Conservation (phyloP, 2,888 invertebrate species). For the Hoplodrina blanda region DNA sequence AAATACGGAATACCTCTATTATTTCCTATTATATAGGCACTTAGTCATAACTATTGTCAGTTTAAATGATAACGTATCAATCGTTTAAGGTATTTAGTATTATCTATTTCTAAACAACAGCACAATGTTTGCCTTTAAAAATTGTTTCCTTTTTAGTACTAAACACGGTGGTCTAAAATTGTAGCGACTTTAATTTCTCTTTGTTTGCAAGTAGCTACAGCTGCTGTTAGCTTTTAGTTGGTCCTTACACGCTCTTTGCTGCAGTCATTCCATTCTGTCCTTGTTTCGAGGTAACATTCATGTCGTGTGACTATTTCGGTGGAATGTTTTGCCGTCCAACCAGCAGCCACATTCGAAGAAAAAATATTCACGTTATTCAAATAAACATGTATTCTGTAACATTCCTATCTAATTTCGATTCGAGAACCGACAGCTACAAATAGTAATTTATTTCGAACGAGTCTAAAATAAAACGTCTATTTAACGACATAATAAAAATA, state of each 20-base stretch:
- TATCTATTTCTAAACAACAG: not conserved
- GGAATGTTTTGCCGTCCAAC: not conserved
- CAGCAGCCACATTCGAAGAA: not conserved
- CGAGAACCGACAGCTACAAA: constrained; percentile 23
- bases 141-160: not conserved
- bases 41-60: not conserved
- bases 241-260: constrained; percentile 13
- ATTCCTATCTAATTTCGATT: constrained; percentile 20
- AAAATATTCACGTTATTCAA: constrained; percentile 7
- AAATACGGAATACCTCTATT: not conserved
- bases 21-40: not conserved
- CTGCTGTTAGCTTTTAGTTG: constrained; percentile 20
- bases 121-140: not conserved
- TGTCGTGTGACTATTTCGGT: not conserved
- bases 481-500: constrained; percentile 48
- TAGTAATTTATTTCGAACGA: constrained; percentile 28
- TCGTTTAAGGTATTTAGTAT: not conserved
- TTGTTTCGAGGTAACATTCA: not conserved
- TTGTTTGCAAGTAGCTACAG: constrained; percentile 5
- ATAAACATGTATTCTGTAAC: constrained; percentile 14
- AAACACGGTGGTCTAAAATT: not conserved
- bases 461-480: constrained; percentile 45
- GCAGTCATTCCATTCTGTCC: not conserved
- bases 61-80: not conserved
- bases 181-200: constrained; percentile 5